Evolutionary conservation across 2,888 invertebrate species (phyloP).

Genomic region (Tenodera sinensis): DNA sequence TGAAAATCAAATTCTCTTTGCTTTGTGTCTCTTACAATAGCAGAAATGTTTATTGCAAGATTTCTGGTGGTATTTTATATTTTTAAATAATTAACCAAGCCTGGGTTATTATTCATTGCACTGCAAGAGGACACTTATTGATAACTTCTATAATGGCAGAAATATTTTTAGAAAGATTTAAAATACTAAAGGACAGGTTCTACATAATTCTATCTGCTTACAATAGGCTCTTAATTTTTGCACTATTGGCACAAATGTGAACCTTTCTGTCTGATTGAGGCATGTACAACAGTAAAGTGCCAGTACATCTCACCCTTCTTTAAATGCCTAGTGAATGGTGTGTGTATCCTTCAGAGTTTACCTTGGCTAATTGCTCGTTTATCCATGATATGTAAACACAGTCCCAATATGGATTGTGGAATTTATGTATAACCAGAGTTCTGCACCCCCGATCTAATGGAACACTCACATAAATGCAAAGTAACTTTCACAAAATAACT

Average conservation of each 20-base stretch:
- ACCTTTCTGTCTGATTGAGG: too few species aligned
- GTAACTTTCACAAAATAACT: too few species aligned
- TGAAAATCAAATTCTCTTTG: background rate
- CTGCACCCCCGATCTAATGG: too few species aligned
- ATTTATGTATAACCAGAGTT: too few species aligned
- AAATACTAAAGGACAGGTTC: background rate
- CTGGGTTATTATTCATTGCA: background rate
- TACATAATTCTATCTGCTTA: background rate
- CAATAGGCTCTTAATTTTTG: background rate
- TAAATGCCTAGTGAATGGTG: too few species aligned
- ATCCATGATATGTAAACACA: too few species aligned
- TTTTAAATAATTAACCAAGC: background rate
- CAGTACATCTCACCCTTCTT: too few species aligned
- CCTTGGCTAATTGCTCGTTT: too few species aligned
- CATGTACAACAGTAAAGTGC: too few species aligned
- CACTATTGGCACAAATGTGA: background rate
- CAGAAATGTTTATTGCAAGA: background rate
- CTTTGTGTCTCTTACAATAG: background rate
- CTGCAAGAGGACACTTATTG: background rate
- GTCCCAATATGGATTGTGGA: too few species aligned
- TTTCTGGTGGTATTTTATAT: background rate
- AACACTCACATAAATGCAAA: too few species aligned
- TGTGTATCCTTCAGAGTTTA: too few species aligned
- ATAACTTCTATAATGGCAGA: background rate
- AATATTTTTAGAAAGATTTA: background rate